These are phyloP conservation scores for Onychomys torridus DNA, from an alignment of 2,797 vertebrate genomes.

Conservation along the genomic window DNA sequence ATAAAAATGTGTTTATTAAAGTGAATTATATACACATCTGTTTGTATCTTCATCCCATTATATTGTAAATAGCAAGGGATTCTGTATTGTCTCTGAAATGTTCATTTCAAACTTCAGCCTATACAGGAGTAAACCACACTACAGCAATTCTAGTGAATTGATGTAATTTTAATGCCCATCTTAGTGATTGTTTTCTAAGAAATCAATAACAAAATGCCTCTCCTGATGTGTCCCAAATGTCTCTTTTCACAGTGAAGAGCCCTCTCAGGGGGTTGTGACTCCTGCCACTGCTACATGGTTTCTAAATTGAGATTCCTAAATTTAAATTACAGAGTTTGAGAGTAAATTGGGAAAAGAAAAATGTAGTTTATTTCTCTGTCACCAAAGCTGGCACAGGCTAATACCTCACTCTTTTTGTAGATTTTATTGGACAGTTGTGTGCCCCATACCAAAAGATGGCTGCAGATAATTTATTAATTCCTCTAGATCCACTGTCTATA, in stretches of 20 bases:
- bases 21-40: neutral
- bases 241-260: neutral
- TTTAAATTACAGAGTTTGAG: neutral
- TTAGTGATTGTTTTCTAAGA: constrained; percentile 49
- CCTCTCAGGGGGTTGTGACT: neutral
- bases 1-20: neutral
- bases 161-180: constrained; percentile 61
- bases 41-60: neutral
- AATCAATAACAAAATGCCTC: constrained; percentile 50
- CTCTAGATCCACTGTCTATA: neutral
- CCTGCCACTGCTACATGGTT: neutral
- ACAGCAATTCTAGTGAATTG: constrained; percentile 49
- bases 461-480: neutral
- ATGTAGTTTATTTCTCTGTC: neutral
- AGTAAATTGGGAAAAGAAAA: neutral
- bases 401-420: neutral
- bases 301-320: neutral
- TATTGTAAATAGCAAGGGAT: neutral
- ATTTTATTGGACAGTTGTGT: neutral
- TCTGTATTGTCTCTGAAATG: neutral
- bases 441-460: neutral
- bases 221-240: neutral
- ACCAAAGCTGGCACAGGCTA: neutral
- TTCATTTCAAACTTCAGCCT: constrained; percentile 18
- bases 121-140: neutral